phyloP scores from a whole-genome alignment of 2,888 invertebrate genomes.

The Elegia similella region DNA sequence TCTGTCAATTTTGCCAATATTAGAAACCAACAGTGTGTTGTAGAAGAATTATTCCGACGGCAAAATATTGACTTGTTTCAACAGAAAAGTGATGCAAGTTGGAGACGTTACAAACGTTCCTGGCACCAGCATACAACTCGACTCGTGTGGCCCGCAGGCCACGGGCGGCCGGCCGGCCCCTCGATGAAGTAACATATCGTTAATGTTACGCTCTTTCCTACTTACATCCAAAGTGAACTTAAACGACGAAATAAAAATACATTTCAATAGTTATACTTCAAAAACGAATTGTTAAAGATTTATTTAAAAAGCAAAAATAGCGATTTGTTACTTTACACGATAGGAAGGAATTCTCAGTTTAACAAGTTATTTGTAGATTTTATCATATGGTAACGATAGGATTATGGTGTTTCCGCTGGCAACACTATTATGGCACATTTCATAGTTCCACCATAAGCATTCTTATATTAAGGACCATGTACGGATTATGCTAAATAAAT shows the following conservation, averaged over 20 bases:
- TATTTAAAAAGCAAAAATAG: constrained; percentile 63
- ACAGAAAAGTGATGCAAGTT: too few relatives aligned
- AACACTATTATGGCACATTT: constrained; percentile 78
- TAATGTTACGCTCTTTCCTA: constrained; percentile 64
- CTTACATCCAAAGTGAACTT: constrained; percentile 69
- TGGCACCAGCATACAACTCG: constrained; percentile 9
- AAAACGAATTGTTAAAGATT: constrained; percentile 63
- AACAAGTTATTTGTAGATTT: constrained; percentile 31
- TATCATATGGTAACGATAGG: constrained; percentile 73
- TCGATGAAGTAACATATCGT: constrained; percentile 32
- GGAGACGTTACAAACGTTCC: background rate
- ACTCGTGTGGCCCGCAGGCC: background rate
- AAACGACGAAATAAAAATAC: constrained; percentile 56
- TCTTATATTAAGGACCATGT: constrained; percentile 78
- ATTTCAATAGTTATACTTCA: constrained; percentile 61
- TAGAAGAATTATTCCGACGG: too few relatives aligned
- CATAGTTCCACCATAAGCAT: constrained; percentile 55
- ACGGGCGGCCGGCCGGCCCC: constrained; percentile 40
- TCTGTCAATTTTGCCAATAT: too few relatives aligned
- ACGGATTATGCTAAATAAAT: constrained; percentile 42
- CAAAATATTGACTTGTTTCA: too few relatives aligned
- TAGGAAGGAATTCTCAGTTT: constrained; percentile 61
- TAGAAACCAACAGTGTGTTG: too few relatives aligned
- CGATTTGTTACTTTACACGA: constrained; percentile 65
- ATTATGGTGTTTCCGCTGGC: constrained; percentile 74